Conservation (phyloP, 2,113 vertebrate species). For the Heterocephalus glaber region DNA sequence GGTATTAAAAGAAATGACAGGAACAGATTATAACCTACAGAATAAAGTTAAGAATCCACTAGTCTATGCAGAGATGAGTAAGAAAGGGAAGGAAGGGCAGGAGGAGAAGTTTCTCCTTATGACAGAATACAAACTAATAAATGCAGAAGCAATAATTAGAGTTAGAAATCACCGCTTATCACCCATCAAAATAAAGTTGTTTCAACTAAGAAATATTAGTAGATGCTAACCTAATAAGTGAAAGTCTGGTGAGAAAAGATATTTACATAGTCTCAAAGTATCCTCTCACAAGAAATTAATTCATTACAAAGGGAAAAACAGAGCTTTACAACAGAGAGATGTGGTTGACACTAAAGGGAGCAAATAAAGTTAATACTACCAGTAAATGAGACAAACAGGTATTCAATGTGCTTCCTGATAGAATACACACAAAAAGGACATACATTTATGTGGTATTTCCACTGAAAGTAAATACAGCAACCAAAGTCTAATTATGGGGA, state of each 20-base stretch:
- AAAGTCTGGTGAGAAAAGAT: constrained; percentile 2
- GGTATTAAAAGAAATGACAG: constrained; percentile 16
- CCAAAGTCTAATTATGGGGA: neutral
- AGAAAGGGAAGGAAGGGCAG: neutral
- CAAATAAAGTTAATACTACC: constrained; percentile 21
- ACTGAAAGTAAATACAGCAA: constrained; percentile 27
- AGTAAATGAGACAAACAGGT: neutral
- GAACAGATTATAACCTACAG: neutral
- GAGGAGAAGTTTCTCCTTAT: neutral
- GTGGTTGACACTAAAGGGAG: neutral
- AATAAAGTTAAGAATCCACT: constrained; percentile 43
- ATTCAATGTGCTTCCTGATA: neutral
- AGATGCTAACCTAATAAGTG: neutral
- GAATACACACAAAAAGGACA: constrained; percentile 13
- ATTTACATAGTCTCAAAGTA: neutral
- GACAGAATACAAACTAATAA: neutral
- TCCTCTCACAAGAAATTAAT: constrained; percentile 15
- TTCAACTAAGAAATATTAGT: constrained; percentile 41
- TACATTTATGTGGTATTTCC: neutral
- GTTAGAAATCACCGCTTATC: neutral
- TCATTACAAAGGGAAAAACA: constrained; percentile 25
- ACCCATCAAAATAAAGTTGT: neutral
- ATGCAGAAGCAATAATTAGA: neutral
- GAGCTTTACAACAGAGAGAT: constrained; percentile 16
- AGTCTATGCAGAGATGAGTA: neutral